phyloP scores from a whole-genome alignment of 2,888 invertebrate species.

The Melieria omissa region DNA sequence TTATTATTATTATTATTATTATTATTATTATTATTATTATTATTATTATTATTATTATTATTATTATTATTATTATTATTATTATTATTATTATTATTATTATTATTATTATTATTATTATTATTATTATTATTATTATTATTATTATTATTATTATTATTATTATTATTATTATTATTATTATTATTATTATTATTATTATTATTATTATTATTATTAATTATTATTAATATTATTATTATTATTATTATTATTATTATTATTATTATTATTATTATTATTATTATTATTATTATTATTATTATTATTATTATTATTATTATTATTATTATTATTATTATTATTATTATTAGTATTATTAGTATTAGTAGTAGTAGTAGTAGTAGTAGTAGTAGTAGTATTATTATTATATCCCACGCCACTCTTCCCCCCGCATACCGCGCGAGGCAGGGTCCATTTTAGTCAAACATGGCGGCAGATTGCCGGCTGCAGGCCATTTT shows the following conservation, averaged over 20 bases:
- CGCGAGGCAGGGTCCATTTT: no score
- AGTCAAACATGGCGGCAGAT: no score
- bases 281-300: slow-evolving; percentile 16
- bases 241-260: slow-evolving; percentile 16
- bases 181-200: slow-evolving; percentile 16
- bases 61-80: slow-evolving; percentile 16
- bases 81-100: slow-evolving; percentile 16
- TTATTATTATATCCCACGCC: slow-evolving; percentile 16
- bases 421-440: no score
- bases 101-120: slow-evolving; percentile 16
- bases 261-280: slow-evolving; percentile 15
- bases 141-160: slow-evolving; percentile 12
- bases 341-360: slow-evolving; percentile 15
- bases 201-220: slow-evolving; percentile 16
- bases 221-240: slow-evolving; percentile 15
- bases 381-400: slow-evolving; percentile 2
- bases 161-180: slow-evolving; percentile 16
- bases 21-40: slow-evolving; percentile 13
- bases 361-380: slow-evolving; percentile 2
- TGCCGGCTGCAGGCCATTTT: no score
- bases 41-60: slow-evolving; percentile 12
- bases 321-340: slow-evolving; percentile 16
- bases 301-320: slow-evolving; percentile 16
- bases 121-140: slow-evolving; percentile 16
- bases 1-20: slow-evolving; percentile 4